Conservation (phyloP, 2,797 vertebrate genomes). For the Acipenser transmontanus region DNA sequence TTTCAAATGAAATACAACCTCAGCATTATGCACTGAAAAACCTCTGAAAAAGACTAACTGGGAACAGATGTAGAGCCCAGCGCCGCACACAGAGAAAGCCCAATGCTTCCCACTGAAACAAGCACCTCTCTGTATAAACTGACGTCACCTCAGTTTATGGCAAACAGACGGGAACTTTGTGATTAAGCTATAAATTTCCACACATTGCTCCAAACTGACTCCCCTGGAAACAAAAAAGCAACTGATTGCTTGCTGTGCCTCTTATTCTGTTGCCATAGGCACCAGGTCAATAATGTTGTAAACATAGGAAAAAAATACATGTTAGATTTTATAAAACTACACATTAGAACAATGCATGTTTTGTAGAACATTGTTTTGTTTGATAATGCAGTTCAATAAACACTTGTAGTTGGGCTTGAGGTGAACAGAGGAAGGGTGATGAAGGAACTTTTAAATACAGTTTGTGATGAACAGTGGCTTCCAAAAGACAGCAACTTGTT, state of each 20-base stretch:
- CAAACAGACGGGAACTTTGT: slow-evolving; percentile 45
- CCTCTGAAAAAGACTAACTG: slow-evolving; percentile 43
- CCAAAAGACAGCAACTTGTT: too few species aligned
- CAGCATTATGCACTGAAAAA: slow-evolving; percentile 10
- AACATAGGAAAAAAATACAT: slow-evolving; percentile 26
- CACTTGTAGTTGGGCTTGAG: slow-evolving; percentile 24
- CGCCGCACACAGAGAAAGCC: slow-evolving; percentile 43
- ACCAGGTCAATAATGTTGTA: slow-evolving; percentile 33
- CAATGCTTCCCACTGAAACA: slow-evolving; percentile 44
- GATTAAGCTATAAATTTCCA: slow-evolving; percentile 36
- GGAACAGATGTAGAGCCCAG: slow-evolving; percentile 55
- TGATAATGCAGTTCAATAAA: slow-evolving; percentile 10
- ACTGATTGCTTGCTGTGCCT: slow-evolving; percentile 37
- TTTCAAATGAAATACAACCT: slow-evolving; percentile 37
- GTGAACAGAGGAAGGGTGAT: not conserved
- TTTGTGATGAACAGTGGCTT: too few species aligned
- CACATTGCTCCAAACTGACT: slow-evolving; percentile 40
- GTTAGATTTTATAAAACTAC: slow-evolving; percentile 12
- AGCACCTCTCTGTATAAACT: slow-evolving; percentile 54
- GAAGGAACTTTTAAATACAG: too few species aligned
- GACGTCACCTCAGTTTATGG: slow-evolving; percentile 53
- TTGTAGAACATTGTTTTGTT: slow-evolving; percentile 27
- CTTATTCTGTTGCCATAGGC: slow-evolving; percentile 36
- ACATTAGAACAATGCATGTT: slow-evolving; percentile 13
- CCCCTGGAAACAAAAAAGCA: slow-evolving; percentile 32